Evolutionary conservation across 2,888 invertebrate genomes (phyloP), one percentile per base, ranked within the genome.

Genomic region (Nephrocerus scutellatus): DNA sequence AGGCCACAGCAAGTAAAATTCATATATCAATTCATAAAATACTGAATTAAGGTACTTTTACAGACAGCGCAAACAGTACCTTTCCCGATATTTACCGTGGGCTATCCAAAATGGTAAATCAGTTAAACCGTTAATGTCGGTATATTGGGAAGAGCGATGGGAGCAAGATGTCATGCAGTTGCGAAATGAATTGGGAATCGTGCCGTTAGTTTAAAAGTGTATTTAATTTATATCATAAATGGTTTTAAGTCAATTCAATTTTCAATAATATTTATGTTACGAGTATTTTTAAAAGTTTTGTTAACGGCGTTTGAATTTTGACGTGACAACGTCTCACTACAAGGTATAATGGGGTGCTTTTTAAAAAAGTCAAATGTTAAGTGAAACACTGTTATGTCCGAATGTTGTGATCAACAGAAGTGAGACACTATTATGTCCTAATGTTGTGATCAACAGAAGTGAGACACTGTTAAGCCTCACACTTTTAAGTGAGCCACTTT

Each of bases 141-240:
- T 92, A 38, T 93, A 87, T 68, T 96, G 81, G 75, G 96, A 97
- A 66, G 83, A 88, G 66, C 76, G 95, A 47, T 96, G 93, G 92
- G 88, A 91, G 32, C 88, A 91, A 66, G 73, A 84, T 28, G 70
- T 96, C 26, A 68, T 73, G 15, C 87, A 91, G 23, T 75, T 96
- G 50, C 77, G 89, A 54, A 72, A 72, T 49, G 89, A 92, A 72
- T 74, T 91, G 59, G 84, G 85, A 55, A 84, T 95, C 50, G 71
- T 68, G 32, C 73, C 72, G 39, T 70, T 84, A 10, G 48, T 52
- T 46, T 56, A 50, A 47, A 20, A 19, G 7, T 26, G 26, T 12
- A 30, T 40, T 43, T 36, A 35, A 39, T 12, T 30, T 29, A 5
- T 22, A 54, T 37, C 37, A 55, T 55, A 58, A 44, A 54, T 36